phyloP scores from a whole-genome alignment of 2,797 vertebrate genomes.

The Phalanger gymnotis region DNA sequence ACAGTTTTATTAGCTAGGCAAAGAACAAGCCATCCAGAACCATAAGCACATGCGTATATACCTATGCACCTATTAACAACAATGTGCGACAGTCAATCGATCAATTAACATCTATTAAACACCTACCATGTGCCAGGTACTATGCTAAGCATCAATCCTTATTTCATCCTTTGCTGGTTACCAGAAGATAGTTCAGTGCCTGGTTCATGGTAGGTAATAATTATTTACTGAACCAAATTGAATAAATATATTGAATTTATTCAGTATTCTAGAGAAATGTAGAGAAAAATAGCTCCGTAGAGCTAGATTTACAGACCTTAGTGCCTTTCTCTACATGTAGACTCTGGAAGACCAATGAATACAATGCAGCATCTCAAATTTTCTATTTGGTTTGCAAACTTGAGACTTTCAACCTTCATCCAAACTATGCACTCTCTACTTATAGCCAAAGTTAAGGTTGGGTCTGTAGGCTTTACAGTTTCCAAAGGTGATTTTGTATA shows the following conservation, averaged over 20 bases:
- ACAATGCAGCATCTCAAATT: slow-evolving; percentile 10
- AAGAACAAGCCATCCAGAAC: background rate
- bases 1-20: background rate
- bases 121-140: background rate
- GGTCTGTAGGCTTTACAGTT: slow-evolving; percentile 17
- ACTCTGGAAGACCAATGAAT: background rate
- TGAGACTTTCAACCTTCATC: background rate
- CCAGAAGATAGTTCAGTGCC: background rate
- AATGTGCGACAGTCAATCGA: background rate
- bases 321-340: background rate
- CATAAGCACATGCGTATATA: background rate
- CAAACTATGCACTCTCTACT: background rate
- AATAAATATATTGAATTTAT: slow-evolving; percentile 19
- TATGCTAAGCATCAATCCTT: background rate
- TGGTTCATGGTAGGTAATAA: background rate
- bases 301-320: slow-evolving; percentile 6
- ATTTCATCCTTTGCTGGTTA: background rate
- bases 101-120: background rate
- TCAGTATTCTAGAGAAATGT: background rate
- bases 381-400: slow-evolving; percentile 30
- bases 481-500: background rate
- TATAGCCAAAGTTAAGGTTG: background rate
- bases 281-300: background rate
- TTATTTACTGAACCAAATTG: slow-evolving; percentile 24
- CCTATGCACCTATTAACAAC: background rate